Conservation (phyloP, 2,113 vertebrate genomes). For the Coturnix japonica region DNA sequence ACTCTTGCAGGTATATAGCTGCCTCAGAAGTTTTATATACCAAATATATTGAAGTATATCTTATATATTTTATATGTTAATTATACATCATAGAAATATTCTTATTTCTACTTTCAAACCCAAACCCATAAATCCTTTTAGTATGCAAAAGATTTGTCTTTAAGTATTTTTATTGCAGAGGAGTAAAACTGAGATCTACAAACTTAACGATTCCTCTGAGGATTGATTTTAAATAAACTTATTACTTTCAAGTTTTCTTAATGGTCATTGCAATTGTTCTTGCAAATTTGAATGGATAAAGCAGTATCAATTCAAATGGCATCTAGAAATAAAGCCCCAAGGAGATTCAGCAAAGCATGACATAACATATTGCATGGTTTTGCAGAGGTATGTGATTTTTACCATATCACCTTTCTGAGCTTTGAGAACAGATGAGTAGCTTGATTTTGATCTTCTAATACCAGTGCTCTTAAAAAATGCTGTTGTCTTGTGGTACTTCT, state of each 20-base stretch:
- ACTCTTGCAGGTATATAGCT: background rate
- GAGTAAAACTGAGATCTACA: background rate
- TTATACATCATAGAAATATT: background rate
- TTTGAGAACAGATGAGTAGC: background rate
- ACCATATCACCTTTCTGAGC: background rate
- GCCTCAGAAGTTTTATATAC: background rate
- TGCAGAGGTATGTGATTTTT: constrained; percentile 44
- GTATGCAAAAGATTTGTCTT: background rate
- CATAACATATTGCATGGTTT: constrained; percentile 48
- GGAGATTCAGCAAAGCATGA: constrained; percentile 48
- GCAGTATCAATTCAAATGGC: constrained; percentile 2
- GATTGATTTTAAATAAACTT: constrained; percentile 55
- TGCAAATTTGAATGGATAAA: constrained; percentile 70
- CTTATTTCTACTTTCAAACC: background rate
- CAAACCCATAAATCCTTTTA: background rate
- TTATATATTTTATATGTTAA: background rate
- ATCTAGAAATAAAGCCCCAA: constrained; percentile 68
- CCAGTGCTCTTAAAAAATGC: background rate
- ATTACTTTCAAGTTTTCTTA: constrained; percentile 48
- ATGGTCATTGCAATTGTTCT: constrained; percentile 64
- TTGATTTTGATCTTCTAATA: background rate
- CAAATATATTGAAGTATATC: background rate
- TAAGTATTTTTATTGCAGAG: background rate
- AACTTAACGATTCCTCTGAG: background rate
- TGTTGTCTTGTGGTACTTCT: background rate